Evolutionary conservation across 1,140 invertebrate species (phyloP).

Genomic region (Probaryconus sp.): DNA sequence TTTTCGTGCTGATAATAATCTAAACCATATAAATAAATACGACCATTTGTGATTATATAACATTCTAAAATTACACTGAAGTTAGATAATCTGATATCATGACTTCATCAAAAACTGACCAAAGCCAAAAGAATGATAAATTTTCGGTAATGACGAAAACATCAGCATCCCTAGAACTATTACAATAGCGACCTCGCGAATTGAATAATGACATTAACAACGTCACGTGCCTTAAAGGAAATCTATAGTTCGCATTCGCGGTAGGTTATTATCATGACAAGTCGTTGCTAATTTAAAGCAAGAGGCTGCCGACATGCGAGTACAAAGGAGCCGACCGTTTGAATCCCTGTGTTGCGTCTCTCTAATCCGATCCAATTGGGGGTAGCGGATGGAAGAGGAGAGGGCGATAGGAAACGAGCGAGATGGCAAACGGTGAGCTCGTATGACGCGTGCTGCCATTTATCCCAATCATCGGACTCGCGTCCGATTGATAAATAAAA

Average conservation of each 20-base stretch:
- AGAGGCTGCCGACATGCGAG: constrained; percentile 64
- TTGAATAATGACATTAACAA: constrained; percentile 48
- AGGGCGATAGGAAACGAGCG: constrained; percentile 55
- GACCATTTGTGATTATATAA: too few relatives aligned
- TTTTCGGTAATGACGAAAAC: too few relatives aligned
- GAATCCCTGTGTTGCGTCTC: constrained; percentile 73
- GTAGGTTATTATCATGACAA: constrained; percentile 74
- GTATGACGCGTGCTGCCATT: constrained; percentile 77
- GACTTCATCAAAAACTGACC: too few relatives aligned
- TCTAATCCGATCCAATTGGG: constrained; percentile 76
- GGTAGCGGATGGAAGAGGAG: constrained; percentile 66
- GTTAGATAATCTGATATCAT: too few relatives aligned
- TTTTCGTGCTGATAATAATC: constrained; percentile 21
- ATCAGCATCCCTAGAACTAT: constrained; percentile 1
- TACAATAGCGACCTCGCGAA: constrained; percentile 21
- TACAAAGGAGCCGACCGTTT: constrained; percentile 73
- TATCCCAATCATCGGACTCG: constrained; percentile 76
- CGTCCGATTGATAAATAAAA: constrained; percentile 74
- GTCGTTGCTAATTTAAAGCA: constrained; percentile 75
- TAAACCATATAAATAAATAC: too few relatives aligned
- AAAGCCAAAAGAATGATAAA: too few relatives aligned
- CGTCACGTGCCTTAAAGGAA: constrained; percentile 64
- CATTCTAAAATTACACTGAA: too few relatives aligned
- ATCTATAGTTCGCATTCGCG: constrained; percentile 50
- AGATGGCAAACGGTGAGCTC: constrained; percentile 52